Percentiles rank a stretch among this genome's conserved stretches.
Evolutionary conservation across 2,113 vertebrate species (phyloP).

Genomic region (Cyprinodon variegatus): DNA sequence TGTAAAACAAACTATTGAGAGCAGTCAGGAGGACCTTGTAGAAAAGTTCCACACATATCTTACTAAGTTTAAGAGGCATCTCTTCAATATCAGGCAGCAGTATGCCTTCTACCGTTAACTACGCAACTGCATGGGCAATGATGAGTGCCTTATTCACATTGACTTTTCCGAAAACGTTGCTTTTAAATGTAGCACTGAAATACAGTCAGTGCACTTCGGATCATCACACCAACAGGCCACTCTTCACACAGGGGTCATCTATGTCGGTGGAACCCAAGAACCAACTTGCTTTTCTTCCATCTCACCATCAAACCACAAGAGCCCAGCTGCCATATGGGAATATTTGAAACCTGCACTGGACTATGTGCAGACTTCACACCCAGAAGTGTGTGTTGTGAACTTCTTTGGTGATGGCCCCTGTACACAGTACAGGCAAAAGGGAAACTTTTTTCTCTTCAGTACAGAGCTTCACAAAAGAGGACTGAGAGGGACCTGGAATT

Average conservation of each 20-base stretch:
- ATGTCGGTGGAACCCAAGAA: neutral
- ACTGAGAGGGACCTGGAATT: conserved; percentile 3
- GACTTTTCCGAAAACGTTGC: neutral
- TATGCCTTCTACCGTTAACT: neutral
- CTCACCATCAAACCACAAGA: conserved; percentile 1
- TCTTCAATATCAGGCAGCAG: neutral
- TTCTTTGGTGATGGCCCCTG: too few species aligned
- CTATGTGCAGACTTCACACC: conserved; percentile 4
- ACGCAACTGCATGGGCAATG: neutral
- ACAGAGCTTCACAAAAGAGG: neutral
- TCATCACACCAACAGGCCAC: conserved; percentile 4
- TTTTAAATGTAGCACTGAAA: neutral
- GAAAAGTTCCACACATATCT: too few species aligned
- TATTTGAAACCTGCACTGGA: conserved; percentile 4
- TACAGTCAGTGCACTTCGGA: neutral
- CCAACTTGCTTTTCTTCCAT: neutral
- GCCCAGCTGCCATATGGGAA: neutral
- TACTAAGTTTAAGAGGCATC: neutral
- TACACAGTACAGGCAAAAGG: too few species aligned
- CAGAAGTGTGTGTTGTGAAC: neutral
- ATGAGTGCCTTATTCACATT: too few species aligned
- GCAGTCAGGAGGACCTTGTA: too few species aligned
- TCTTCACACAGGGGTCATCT: neutral
- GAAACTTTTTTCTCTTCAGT: neutral
- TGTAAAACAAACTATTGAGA: neutral